phyloP scores from a whole-genome alignment of 2,113 vertebrate species.

The Cyrtonyx montezumae region DNA sequence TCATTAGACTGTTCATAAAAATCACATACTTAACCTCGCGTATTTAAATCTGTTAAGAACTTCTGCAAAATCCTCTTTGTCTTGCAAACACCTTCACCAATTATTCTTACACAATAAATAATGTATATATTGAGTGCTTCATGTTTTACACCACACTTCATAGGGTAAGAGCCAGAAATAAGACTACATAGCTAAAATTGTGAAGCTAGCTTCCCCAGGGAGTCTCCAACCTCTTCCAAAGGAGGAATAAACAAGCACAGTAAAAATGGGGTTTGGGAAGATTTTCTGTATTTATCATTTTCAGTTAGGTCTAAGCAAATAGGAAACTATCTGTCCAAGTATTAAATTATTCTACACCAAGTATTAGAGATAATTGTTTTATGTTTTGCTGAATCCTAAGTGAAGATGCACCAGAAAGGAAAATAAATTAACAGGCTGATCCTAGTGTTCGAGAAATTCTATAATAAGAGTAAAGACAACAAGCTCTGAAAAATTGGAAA shows the following conservation, averaged over 20 bases:
- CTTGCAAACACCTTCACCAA: constrained; percentile 22
- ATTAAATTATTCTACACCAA: background rate
- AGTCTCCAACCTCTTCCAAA: background rate
- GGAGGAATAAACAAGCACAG: constrained; percentile 23
- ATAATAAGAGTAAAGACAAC: background rate
- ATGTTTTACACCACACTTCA: constrained; percentile 33
- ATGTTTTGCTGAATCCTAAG: background rate
- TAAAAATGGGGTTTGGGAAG: background rate
- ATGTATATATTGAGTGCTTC: constrained; percentile 44
- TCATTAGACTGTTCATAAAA: background rate
- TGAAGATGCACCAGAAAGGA: background rate
- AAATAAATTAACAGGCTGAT: background rate
- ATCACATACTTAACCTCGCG: background rate
- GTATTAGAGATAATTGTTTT: background rate
- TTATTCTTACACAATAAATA: constrained; percentile 60
- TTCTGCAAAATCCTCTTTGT: background rate
- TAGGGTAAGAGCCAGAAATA: constrained; percentile 43
- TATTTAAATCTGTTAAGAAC: constrained; percentile 41
- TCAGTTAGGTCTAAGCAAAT: background rate
- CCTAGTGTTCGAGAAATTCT: background rate
- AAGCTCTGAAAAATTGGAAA: background rate
- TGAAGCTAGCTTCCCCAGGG: constrained; percentile 40
- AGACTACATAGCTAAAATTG: constrained; percentile 17
- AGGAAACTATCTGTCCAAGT: background rate
- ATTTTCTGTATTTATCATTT: constrained; percentile 9